Conservation (phyloP, 37 sponge, comb jelly and placozoan species). For the Chondrilla cf. caribensis region DNA sequence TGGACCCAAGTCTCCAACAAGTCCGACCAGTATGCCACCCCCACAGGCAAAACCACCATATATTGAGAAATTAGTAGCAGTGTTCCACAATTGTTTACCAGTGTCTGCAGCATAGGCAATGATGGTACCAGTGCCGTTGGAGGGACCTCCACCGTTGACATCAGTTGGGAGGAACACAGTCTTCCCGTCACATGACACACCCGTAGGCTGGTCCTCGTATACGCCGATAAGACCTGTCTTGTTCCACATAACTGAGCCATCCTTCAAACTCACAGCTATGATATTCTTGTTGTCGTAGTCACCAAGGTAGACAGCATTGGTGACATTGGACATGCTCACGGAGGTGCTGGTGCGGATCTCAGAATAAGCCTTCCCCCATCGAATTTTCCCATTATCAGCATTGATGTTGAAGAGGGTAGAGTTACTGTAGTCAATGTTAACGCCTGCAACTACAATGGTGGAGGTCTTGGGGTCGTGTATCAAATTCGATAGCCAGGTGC, state of each 20-base stretch:
- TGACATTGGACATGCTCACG: not conserved
- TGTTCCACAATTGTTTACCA: not conserved
- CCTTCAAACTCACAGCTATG: conserved; percentile 7
- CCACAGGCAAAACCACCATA: conserved; percentile 26
- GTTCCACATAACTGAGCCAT: conserved; percentile 10
- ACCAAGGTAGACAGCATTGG: not conserved
- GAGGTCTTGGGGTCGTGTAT: not conserved
- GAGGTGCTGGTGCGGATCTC: not conserved
- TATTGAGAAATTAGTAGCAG: not conserved
- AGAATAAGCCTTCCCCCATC: not conserved
- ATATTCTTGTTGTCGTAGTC: conserved; percentile 6
- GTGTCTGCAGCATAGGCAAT: not conserved
- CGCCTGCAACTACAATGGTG: conserved; percentile 6
- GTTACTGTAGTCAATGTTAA: not conserved
- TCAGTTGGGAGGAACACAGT: conserved; percentile 18
- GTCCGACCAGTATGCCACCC: not conserved
- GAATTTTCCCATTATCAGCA: conserved; percentile 5
- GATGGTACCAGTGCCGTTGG: not conserved
- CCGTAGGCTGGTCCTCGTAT: not conserved
- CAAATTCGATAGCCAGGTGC: not conserved
- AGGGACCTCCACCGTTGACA: conserved; percentile 10
- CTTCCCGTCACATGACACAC: not conserved
- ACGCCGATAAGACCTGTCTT: not conserved
- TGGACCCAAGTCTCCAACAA: not conserved
- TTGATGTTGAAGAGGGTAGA: conserved; percentile 10